phyloP scores from a whole-genome alignment of 2,113 vertebrate genomes.

The Indri indri region DNA sequence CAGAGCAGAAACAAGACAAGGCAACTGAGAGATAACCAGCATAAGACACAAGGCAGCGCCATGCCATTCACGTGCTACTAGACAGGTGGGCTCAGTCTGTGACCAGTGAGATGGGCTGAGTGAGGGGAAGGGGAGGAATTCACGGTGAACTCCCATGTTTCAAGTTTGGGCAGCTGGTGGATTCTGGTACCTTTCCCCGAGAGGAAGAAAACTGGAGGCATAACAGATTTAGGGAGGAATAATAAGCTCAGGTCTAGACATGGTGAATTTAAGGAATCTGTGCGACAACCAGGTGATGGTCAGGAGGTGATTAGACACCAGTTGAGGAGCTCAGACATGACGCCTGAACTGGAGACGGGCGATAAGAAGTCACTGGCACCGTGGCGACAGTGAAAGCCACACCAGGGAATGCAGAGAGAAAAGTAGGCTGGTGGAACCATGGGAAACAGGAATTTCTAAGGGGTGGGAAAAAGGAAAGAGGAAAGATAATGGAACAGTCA shows the following conservation, averaged over 20 bases:
- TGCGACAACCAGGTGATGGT: background rate
- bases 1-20: background rate
- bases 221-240: background rate
- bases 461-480: background rate
- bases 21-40: background rate
- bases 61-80: background rate
- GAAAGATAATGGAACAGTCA: background rate
- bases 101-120: background rate
- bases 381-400: background rate
- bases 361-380: background rate
- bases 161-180: background rate
- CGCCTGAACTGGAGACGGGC: background rate
- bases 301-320: background rate
- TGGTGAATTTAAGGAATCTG: background rate
- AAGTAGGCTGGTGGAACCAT: background rate
- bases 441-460: background rate
- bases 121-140: background rate
- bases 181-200: background rate
- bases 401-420: background rate
- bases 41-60: background rate
- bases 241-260: no score
- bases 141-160: background rate
- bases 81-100: background rate
- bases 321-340: background rate
- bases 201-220: background rate